Evolutionary conservation across 2,888 invertebrate species (phyloP).

Genomic region (Aphrophora alni): DNA sequence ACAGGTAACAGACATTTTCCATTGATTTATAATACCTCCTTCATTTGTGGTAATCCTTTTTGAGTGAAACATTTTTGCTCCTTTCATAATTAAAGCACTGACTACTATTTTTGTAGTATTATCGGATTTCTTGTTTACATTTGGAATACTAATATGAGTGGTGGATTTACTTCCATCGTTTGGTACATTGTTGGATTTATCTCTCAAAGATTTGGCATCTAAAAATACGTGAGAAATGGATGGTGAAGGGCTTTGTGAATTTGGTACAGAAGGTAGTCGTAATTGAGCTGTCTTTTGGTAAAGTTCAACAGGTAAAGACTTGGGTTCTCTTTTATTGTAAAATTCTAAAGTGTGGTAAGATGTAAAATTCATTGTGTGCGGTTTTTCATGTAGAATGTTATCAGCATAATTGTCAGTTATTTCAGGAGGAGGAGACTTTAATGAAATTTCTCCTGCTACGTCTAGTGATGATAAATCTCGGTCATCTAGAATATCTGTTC

Average conservation of each 20-base stretch:
- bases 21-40: constrained; percentile 31
- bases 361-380: not conserved
- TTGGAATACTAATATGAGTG: not conserved
- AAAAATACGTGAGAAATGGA: not conserved
- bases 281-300: not conserved
- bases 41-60: constrained; percentile 36
- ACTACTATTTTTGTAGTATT: constrained; percentile 20
- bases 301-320: not conserved
- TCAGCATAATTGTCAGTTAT: not conserved
- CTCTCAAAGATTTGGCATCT: not conserved
- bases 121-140: not conserved
- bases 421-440: not conserved
- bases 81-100: constrained; percentile 54
- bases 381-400: not conserved
- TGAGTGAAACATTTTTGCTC: constrained; percentile 44
- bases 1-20: constrained; percentile 56
- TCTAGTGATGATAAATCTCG: constrained; percentile 61
- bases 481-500: constrained; percentile 59
- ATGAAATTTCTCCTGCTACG: constrained; percentile 57
- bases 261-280: not conserved
- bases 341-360: not conserved
- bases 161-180: not conserved
- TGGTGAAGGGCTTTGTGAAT: not conserved
- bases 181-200: not conserved
- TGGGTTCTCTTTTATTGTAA: not conserved